phyloP scores from a whole-genome alignment of 2,113 vertebrate genomes.

The Eptesicus fuscus region DNA sequence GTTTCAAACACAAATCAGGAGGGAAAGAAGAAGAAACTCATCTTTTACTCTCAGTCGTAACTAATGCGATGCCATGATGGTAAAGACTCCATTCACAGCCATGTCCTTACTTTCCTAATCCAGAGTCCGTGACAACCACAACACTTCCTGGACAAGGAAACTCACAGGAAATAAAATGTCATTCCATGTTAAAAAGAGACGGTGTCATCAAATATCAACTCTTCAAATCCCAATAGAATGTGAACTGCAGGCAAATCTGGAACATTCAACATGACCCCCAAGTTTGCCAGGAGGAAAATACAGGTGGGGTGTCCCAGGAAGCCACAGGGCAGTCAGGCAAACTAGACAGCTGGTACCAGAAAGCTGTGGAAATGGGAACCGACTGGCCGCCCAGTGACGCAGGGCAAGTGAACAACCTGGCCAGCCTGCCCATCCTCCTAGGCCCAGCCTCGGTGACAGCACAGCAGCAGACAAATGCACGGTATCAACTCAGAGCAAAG shows the following conservation, averaged over 20 bases:
- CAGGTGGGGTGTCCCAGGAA: neutral
- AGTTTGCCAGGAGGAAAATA: neutral
- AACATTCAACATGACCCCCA: neutral
- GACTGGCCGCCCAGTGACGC: neutral
- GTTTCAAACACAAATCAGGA: neutral
- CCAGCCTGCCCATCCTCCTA: neutral
- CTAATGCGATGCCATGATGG: neutral
- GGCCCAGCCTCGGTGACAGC: neutral
- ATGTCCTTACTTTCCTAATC: no score
- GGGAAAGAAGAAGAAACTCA: neutral
- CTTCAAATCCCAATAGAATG: neutral
- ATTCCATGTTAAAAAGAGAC: neutral
- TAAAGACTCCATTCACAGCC: neutral
- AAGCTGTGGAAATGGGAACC: accelerated
- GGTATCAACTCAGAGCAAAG: neutral
- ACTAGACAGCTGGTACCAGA: neutral
- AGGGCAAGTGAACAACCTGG: no score
- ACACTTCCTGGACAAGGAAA: neutral
- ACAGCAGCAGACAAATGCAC: neutral
- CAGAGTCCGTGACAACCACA: neutral
- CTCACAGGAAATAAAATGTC: neutral
- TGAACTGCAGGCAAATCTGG: neutral
- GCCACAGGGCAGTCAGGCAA: neutral
- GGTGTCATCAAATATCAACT: neutral
- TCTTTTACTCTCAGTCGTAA: no score